phyloP scores from a whole-genome alignment of 2,797 vertebrate genomes.

The Squalus acanthias region DNA sequence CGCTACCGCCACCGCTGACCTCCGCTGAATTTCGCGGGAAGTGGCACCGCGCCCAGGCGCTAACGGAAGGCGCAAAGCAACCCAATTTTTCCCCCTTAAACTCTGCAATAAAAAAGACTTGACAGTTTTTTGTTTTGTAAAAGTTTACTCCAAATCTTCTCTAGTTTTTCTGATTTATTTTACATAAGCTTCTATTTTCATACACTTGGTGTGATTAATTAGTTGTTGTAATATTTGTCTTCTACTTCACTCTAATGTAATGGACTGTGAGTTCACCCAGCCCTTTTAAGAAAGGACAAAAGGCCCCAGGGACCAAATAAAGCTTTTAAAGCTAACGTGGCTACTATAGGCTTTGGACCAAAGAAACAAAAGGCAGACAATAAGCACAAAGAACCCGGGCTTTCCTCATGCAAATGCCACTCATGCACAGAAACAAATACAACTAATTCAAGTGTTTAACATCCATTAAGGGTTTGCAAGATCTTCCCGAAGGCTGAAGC shows the following conservation, averaged over 20 bases:
- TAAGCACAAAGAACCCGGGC: not conserved
- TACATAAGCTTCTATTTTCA: not conserved
- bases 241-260: not conserved
- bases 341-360: not conserved
- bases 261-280: not conserved
- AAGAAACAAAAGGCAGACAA: not conserved
- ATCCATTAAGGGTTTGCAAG: not conserved
- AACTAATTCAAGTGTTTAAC: conserved; percentile 13
- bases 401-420: not conserved
- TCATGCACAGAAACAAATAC: conserved; percentile 17
- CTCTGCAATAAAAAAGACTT: not conserved
- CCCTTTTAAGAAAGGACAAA: not conserved
- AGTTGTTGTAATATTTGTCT: not conserved
- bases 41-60: too few species aligned
- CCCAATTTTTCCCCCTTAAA: too few species aligned
- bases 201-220: not conserved
- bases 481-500: not conserved
- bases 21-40: too few species aligned
- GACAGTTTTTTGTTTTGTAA: not conserved
- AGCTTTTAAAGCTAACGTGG: not conserved
- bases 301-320: not conserved
- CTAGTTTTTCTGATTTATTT: not conserved
- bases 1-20: too few species aligned
- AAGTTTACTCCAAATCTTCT: not conserved
- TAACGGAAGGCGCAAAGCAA: too few species aligned